phyloP scores from a whole-genome alignment of 1,140 invertebrate species.

The Cydia splendana region DNA sequence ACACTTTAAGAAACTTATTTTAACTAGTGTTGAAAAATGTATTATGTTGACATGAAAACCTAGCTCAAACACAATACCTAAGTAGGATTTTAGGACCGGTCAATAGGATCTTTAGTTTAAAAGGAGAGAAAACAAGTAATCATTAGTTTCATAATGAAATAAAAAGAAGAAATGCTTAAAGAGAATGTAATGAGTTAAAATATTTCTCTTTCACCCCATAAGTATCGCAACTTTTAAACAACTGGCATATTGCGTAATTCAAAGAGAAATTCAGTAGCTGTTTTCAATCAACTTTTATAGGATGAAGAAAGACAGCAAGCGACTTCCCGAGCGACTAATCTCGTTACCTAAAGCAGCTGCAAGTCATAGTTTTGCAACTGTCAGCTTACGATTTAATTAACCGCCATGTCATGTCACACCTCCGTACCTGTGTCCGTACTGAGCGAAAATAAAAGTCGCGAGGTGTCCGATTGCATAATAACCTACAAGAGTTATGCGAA shows the following conservation, averaged over 20 bases:
- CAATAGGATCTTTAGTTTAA: neutral
- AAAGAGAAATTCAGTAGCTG: conserved; percentile 32
- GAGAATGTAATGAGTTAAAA: conserved; percentile 24
- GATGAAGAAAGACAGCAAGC: conserved; percentile 31
- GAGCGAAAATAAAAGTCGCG: conserved; percentile 42
- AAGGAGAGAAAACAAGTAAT: neutral
- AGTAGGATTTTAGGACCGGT: neutral
- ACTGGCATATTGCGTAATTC: conserved; percentile 32
- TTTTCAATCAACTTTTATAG: conserved; percentile 31
- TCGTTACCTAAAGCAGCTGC: conserved; percentile 47
- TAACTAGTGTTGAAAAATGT: conserved; percentile 8
- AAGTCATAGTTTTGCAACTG: conserved; percentile 52
- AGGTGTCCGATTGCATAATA: conserved; percentile 51
- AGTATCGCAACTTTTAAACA: conserved; percentile 30
- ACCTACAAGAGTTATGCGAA: conserved; percentile 44
- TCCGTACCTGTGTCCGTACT: no score
- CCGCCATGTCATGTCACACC: conserved; percentile 49
- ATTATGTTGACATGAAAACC: conserved; percentile 13
- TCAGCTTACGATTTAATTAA: conserved; percentile 57
- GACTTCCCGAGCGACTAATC: conserved; percentile 44
- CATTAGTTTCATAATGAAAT: conserved; percentile 15
- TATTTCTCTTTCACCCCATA: conserved; percentile 32
- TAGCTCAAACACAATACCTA: neutral
- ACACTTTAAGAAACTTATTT: conserved; percentile 36
- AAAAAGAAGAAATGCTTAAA: conserved; percentile 30